Conservation (phyloP, 2,888 invertebrate species). For the Schizaphis graminum region DNA sequence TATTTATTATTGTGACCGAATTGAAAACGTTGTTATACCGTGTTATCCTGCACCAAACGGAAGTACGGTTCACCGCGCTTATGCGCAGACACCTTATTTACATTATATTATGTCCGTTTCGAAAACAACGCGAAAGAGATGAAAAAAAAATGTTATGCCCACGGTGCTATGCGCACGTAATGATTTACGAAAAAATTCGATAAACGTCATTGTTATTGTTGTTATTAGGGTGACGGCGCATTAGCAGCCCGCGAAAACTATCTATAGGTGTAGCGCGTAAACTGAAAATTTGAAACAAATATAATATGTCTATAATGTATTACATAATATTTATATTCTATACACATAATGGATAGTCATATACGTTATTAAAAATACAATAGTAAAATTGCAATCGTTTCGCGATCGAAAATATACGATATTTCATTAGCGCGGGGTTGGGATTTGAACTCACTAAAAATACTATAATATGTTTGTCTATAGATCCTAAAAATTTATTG, state of each 20-base stretch:
- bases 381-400: not conserved
- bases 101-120: slow-evolving; percentile 9
- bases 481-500: not conserved
- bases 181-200: not conserved
- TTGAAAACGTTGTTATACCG: slow-evolving; percentile 33
- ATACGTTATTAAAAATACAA: not conserved
- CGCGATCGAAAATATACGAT: not conserved
- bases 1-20: slow-evolving; percentile 33
- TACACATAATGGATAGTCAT: not conserved
- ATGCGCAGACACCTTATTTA: slow-evolving; percentile 37
- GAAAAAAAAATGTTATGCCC: not conserved
- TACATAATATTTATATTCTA: no score
- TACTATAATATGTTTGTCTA: not conserved
- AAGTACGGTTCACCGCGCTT: slow-evolving; percentile 45
- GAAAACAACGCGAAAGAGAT: not conserved
- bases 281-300: not conserved
- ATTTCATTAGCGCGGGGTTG: not conserved
- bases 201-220: not conserved
- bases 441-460: not conserved
- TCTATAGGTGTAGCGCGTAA: not conserved
- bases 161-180: not conserved
- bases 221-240: not conserved
- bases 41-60: slow-evolving; percentile 26
- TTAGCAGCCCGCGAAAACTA: not conserved
- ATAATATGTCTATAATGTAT: not conserved